Percentiles rank a stretch among this genome's conserved stretches.
These are phyloP conservation scores for Psittacula derbiana DNA, from an alignment of 2,797 vertebrate genomes.

Conservation along the genomic window DNA sequence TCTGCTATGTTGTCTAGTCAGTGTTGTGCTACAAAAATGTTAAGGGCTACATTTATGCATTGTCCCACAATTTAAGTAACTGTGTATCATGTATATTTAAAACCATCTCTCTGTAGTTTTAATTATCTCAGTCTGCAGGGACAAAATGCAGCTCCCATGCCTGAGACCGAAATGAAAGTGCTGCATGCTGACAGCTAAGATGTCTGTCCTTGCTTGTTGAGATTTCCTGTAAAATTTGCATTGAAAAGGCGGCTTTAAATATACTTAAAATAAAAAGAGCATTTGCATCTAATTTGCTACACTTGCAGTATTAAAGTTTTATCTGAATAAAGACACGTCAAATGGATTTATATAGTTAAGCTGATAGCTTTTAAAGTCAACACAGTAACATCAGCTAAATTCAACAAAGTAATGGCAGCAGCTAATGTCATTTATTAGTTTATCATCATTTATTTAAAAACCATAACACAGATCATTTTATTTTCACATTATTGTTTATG, in stretches of 20 bases:
- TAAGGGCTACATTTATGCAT: slow-evolving; percentile 74
- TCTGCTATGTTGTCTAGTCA: slow-evolving; percentile 30
- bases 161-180: slow-evolving; percentile 77
- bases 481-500: slow-evolving; percentile 74
- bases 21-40: slow-evolving; percentile 66
- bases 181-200: slow-evolving; percentile 80
- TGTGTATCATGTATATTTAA: slow-evolving; percentile 83
- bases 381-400: slow-evolving; percentile 75
- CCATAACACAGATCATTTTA: slow-evolving; percentile 83
- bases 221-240: slow-evolving; percentile 89
- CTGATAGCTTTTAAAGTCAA: slow-evolving; percentile 89
- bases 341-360: slow-evolving; percentile 93
- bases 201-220: slow-evolving; percentile 79
- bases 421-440: slow-evolving; percentile 77
- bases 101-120: slow-evolving; percentile 81
- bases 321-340: slow-evolving; percentile 98
- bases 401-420: slow-evolving; percentile 81
- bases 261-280: slow-evolving; percentile 93
- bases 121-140: slow-evolving; percentile 84
- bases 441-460: slow-evolving; percentile 81
- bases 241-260: slow-evolving; percentile 90
- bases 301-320: slow-evolving; percentile 95
- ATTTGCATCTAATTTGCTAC: slow-evolving; percentile 98
- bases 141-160: slow-evolving; percentile 72
- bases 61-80: slow-evolving; percentile 75